These are phyloP conservation scores for Tetheella fluctuosa DNA, from an alignment of 2,888 invertebrate genomes.

Conservation along the genomic window DNA sequence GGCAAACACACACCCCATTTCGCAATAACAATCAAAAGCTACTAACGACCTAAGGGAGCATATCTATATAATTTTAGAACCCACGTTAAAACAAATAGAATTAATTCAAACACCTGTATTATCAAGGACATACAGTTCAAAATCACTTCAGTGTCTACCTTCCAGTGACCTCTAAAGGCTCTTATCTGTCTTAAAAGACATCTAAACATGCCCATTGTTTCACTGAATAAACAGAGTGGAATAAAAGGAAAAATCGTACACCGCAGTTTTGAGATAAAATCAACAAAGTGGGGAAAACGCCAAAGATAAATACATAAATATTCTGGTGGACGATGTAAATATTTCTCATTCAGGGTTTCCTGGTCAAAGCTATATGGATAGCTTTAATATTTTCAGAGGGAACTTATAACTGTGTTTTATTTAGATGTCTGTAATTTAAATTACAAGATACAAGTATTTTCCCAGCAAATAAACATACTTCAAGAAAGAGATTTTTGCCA, in stretches of 20 bases:
- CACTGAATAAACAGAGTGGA: background rate
- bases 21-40: background rate
- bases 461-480: too few species aligned
- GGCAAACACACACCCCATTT: background rate
- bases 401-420: background rate
- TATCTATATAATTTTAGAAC: background rate
- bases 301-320: background rate
- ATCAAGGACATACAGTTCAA: background rate
- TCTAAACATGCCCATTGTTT: background rate
- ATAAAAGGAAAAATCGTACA: slow-evolving; percentile 2
- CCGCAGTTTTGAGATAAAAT: slow-evolving; percentile 4
- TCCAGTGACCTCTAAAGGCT: background rate
- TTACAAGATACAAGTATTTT: too few species aligned
- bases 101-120: background rate
- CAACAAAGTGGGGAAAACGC: background rate
- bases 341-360: background rate
- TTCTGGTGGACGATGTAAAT: background rate
- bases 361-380: background rate
- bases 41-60: background rate
- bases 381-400: background rate
- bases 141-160: background rate
- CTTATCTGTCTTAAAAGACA: slow-evolving; percentile 3
- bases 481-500: too few species aligned
- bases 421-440: background rate
- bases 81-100: background rate